Conservation (phyloP, 2,113 vertebrate species). For the Sinocyclocheilus maitianheensis region DNA sequence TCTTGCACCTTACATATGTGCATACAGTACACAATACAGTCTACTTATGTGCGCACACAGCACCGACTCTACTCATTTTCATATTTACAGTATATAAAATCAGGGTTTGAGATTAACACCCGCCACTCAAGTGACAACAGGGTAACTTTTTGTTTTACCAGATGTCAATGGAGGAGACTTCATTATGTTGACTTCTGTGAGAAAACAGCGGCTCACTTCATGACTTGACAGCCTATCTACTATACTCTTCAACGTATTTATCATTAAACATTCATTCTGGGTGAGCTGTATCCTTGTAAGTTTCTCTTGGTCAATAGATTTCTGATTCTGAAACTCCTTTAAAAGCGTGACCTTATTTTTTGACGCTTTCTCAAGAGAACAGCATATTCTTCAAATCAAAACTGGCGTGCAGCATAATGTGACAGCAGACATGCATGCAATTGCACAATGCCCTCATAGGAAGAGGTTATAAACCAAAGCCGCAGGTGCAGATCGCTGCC, state of each 20-base stretch:
- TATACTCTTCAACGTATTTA: not conserved
- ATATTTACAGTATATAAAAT: not conserved
- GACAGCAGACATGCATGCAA: not conserved
- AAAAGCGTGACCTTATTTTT: not conserved
- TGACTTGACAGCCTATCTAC: not conserved
- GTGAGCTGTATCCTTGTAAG: not conserved
- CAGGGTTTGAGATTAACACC: not conserved
- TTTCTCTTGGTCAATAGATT: not conserved
- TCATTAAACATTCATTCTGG: not conserved
- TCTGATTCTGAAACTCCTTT: not conserved
- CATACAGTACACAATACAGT: too few species aligned
- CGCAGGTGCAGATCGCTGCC: conserved; percentile 7
- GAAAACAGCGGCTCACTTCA: not conserved
- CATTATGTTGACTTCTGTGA: not conserved
- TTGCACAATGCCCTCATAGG: not conserved
- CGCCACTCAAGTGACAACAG: too few species aligned
- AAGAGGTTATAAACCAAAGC: conserved; percentile 34
- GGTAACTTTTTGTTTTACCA: too few species aligned
- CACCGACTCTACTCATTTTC: not conserved
- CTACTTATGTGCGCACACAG: not conserved
- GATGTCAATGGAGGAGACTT: not conserved
- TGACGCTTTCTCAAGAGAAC: not conserved
- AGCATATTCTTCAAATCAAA: not conserved
- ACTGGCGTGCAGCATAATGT: not conserved
- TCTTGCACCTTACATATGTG: not conserved